Base-by-base conservation (phyloP, 2,888 invertebrate species). In the Rhingia campestris region DNA sequence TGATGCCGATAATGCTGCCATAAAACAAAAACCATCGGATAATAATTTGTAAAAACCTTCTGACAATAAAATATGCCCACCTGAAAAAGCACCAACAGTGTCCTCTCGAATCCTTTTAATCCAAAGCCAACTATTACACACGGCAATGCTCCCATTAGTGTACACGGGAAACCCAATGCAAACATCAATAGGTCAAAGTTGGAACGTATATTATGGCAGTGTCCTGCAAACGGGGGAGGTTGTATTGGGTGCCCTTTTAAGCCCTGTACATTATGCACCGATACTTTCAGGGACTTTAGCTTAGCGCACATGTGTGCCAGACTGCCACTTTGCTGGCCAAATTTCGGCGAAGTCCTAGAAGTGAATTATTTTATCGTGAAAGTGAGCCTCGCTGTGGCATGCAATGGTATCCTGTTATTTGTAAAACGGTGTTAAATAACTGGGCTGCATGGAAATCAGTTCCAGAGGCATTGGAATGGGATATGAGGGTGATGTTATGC, bases 111-210 rank as follows among this genome's bases (percentile, higher is more conserved):
- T 37, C 51, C 35, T 32, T 35, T 7, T 37, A 67, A 32, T 12
- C 7, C 56, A 32, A 4, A 22, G 37, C 49, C 39, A 10, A 7
- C 45, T 37, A 61, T 69, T 54, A 41, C 12, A 35, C 47, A 49
- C 30, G n/a, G 35, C 22, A 63, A 47, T 69, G 53, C 47, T 53
- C 45, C 45, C 69, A 63, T 69, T 63, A 30, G 41, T 41, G 33
- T 35, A 33, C 2, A 22, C 7, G 37, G 37, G 81, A 70, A 79
- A 64, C 67, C 41, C 63, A 54, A 74, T 64, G 58, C 73, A 58
- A 69, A 82, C 82, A 69, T 74, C 82, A 82, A 82, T 82, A 82
- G 82, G 82, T 82, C 82, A 82, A 51, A 77, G 82, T 33, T 73
- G 56, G 6, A 79, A 69, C 43, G 82, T 77, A 49, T 63, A 22